Base-by-base conservation (phyloP, 2,888 invertebrate species). In the Drosophila quinaria region DNA sequence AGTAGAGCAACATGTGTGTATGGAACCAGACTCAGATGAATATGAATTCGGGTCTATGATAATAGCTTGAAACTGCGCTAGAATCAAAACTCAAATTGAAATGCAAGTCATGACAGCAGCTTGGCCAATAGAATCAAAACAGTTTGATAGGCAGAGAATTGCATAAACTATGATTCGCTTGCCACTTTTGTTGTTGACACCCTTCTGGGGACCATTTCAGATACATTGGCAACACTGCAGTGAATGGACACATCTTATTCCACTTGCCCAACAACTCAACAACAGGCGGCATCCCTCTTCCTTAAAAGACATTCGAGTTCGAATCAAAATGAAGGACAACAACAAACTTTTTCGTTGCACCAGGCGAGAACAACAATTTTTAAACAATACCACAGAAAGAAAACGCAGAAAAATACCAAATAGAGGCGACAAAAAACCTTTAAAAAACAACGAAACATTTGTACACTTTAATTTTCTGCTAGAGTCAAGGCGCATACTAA, bases 61-160 rank as follows among this genome's bases (percentile, higher is more conserved):
- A 68, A 81, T 76, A 83, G 70, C 61, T 79, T 64, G 70, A 70
- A 37, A 55, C 63, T 65, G 49, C 75, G 84, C 58, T 67, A 61
- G 41, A 74, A 64, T 74, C 65, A 44, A 61, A 74, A 60, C 69
- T 62, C 63, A 64, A 82, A 80, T 82, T 80, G 86, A 83, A 83
- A 83, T 77, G 68, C 84, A 49, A 69, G 58, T 33, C 47, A n/a
- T 10, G 31, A 22, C 31, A 41, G 6, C 13, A 49, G 19, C 11
- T 19, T 37, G 22, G 13, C 2, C 15, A 31, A 33, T 4, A 19
- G 9, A 11, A 3, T 15, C 10, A 8, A 25, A 15, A 31, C 11
- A 15, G n/a, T 39, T 37, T 15, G 17, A 1, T 6, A 9, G n/a
- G 29, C 25, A 22, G 29, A 15, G 13, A 41, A 37, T 35, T 50